Base-by-base conservation (phyloP, 1,140 invertebrate species). In the Diabrotica undecimpunctata region DNA sequence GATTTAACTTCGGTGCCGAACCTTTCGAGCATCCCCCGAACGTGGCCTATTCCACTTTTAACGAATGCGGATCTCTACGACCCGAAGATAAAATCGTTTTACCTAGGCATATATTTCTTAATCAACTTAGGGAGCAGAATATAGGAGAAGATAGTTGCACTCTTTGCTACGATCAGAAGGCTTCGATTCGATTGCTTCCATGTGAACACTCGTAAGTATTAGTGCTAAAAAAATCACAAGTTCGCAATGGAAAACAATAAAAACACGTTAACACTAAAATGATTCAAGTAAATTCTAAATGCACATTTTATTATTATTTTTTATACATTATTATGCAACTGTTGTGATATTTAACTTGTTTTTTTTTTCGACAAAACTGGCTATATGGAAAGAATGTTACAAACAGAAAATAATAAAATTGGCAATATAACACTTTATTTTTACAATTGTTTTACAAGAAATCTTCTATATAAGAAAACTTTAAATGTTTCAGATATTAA, bases 1-100 rank as follows among this genome's bases (percentile, higher is more conserved):
- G 88, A 54, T 96, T 97, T 79, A 97, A 97, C 83, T 97, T 97
- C 81, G 95, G 95, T 59, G 83, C 86, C 58, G 83, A 86, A 69
- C 87, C 90, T 5, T 97, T 96, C 79, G 83, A 84, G 68, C 91
- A 84, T 82, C 91, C 94, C 57, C 74, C 80, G 84, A 60, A 74
- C 4, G 57, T 53, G 12, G 8, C 50, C 78, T 66, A 91, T 87
- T 82, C 80, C 83, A 70, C 82, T 62, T 96, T 97, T 77, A 96
- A 97, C 75, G 86, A 93, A 64, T 80, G 85, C 73, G 92, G 89
- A 41, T 77, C 78, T 14, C 81, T 97, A 36, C 83, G 84, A 39
- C 82, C 86, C 5, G 87, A 90, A 66, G 85, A 92, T 73, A 91
- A 91, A 76, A 81, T 88, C 51, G 86, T 87, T 70, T 81, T 88